A percentile compares a stretch with the other conserved stretches of the same genome.
Evolutionary conservation across 2,113 vertebrate species (phyloP).

Genomic region (Sterna hirundo): DNA sequence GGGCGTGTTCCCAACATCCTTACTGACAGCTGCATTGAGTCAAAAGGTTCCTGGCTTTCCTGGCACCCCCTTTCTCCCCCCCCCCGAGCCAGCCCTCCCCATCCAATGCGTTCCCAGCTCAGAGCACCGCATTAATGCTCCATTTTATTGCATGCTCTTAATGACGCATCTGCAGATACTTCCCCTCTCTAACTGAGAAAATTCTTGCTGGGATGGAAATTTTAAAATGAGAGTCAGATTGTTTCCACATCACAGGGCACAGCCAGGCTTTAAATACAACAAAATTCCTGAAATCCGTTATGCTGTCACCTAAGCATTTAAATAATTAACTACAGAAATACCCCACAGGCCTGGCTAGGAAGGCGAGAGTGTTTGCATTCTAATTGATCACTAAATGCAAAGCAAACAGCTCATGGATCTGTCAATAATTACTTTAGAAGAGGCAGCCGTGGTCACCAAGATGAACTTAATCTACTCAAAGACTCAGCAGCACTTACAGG

Average conservation of each 20-base stretch:
- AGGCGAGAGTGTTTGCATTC: constrained; percentile 59
- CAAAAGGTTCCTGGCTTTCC: constrained; percentile 20
- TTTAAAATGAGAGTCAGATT: constrained; percentile 27
- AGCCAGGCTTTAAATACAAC: constrained; percentile 43
- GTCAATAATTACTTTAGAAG: constrained; percentile 65
- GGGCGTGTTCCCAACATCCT: background rate
- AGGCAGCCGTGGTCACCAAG: constrained; percentile 15
- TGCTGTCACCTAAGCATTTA: constrained; percentile 53
- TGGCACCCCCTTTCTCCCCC: background rate
- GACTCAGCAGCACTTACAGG: constrained; percentile 35
- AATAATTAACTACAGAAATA: constrained; percentile 64
- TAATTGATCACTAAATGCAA: constrained; percentile 27
- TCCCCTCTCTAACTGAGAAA: constrained; percentile 13
- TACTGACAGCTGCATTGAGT: background rate
- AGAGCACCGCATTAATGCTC: background rate
- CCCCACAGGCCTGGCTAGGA: constrained; percentile 20
- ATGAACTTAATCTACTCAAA: constrained; percentile 53
- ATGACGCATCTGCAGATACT: constrained; percentile 65
- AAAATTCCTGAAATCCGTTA: constrained; percentile 16
- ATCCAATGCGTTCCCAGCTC: background rate
- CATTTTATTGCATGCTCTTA: constrained; percentile 32
- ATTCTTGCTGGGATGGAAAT: constrained; percentile 64
- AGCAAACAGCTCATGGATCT: constrained; percentile 50
- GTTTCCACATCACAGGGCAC: constrained; percentile 58
- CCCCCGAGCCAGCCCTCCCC: background rate